These are phyloP conservation scores for Drosophila multiciliata DNA, from an alignment of 2,888 invertebrate species.

Conservation along the genomic window DNA sequence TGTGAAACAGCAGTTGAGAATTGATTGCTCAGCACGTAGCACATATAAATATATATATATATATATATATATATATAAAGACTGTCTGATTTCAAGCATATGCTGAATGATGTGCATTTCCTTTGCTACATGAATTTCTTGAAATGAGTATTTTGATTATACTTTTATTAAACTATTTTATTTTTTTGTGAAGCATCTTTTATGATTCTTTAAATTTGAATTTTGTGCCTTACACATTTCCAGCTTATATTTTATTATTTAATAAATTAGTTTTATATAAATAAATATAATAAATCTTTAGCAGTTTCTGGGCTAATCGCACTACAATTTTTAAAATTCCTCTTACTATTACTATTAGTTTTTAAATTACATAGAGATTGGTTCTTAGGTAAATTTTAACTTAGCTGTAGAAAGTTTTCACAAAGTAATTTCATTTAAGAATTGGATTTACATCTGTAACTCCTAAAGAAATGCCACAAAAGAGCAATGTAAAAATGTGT, in stretches of 20 bases:
- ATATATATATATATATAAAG: not conserved
- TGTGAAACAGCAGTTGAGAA: constrained; percentile 43
- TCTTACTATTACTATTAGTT: not conserved
- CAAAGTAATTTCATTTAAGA: not conserved
- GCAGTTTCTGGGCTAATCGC: not conserved
- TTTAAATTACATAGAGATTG: not conserved
- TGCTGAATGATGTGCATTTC: constrained; percentile 30
- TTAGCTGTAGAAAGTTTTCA: not conserved
- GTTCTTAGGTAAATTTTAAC: not conserved
- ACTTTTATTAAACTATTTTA: not conserved
- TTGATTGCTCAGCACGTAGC: constrained; percentile 18
- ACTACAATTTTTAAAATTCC: not conserved
- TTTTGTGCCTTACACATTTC: not conserved
- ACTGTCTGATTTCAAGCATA: not conserved
- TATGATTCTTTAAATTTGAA: not conserved
- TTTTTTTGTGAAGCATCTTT: not conserved
- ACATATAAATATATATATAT: not conserved
- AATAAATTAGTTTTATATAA: not conserved
- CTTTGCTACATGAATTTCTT: not conserved
- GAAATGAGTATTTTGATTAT: not conserved
- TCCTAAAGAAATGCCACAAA: not conserved
- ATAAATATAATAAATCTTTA: not conserved
- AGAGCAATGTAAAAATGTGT: not conserved
- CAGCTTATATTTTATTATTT: not conserved
- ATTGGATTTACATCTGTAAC: not conserved